Evolutionary conservation across 2,797 vertebrate species (phyloP).

Genomic region (Echeneis naucrates): DNA sequence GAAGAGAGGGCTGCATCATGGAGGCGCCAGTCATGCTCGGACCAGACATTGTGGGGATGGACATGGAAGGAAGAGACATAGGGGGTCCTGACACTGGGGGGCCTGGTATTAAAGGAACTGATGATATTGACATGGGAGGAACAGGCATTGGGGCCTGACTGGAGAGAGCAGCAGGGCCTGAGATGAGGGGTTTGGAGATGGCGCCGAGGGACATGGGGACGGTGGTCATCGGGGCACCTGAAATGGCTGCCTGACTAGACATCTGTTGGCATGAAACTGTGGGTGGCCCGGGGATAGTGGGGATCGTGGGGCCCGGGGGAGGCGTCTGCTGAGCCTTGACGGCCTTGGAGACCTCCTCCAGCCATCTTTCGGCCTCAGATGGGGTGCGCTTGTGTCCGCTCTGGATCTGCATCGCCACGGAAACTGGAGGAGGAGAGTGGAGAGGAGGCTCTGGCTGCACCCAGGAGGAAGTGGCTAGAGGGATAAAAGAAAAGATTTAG

Average conservation of each 20-base stretch:
- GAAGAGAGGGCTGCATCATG: constrained; percentile 70
- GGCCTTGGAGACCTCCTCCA: constrained; percentile 92
- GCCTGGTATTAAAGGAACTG: constrained; percentile 78
- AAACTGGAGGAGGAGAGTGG: constrained; percentile 77
- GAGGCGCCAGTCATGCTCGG: constrained; percentile 78
- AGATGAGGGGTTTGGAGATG: constrained; percentile 70
- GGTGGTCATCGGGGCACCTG: constrained; percentile 53
- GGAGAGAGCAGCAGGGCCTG: constrained; percentile 51
- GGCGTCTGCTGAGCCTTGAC: constrained; percentile 86
- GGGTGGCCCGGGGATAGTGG: constrained; percentile 79
- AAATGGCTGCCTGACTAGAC: constrained; percentile 55
- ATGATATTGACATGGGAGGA: constrained; percentile 74
- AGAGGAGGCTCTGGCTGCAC: constrained; percentile 79
- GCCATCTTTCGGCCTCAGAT: constrained; percentile 93
- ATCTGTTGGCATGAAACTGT: constrained; percentile 76
- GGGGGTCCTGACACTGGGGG: constrained; percentile 78
- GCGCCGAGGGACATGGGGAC: constrained; percentile 56
- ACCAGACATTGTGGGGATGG: constrained; percentile 78
- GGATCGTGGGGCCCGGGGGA: constrained; percentile 72
- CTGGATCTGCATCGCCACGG: constrained; percentile 74
- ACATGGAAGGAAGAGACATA: constrained; percentile 82
- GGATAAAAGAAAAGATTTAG: constrained; percentile 13
- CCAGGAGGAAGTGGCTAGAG: constrained; percentile 85
- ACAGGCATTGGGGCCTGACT: constrained; percentile 64
- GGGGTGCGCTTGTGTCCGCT: constrained; percentile 91